Conservation (phyloP, 2,113 vertebrate species). For the Colaptes auratus region DNA sequence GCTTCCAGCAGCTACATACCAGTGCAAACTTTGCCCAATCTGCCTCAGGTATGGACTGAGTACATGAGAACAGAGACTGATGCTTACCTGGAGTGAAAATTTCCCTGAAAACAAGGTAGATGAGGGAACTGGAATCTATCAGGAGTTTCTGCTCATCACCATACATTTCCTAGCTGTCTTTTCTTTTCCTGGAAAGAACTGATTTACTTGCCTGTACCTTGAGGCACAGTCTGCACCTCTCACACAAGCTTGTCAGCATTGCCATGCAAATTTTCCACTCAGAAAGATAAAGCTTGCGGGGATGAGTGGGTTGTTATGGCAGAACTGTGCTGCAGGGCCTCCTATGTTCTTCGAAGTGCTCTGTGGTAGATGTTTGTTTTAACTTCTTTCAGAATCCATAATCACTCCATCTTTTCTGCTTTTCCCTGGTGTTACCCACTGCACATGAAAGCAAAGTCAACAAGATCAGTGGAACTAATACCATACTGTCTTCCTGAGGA, state of each 20-base stretch:
- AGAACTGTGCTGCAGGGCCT: constrained; percentile 45
- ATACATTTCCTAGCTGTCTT: background rate
- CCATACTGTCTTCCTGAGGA: constrained; percentile 24
- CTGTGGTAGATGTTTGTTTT: constrained; percentile 59
- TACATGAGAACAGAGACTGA: background rate
- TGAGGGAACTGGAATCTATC: background rate
- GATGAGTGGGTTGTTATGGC: background rate
- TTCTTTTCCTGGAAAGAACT: background rate
- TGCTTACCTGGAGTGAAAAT: background rate
- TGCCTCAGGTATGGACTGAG: background rate
- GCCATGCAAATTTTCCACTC: constrained; percentile 27
- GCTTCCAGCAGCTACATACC: background rate
- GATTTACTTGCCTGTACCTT: background rate
- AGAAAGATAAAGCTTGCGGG: constrained; percentile 23
- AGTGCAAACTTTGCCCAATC: background rate
- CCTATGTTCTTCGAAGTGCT: constrained; percentile 10
- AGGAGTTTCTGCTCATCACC: background rate
- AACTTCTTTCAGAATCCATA: constrained; percentile 57
- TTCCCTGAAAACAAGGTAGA: background rate
- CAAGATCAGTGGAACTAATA: constrained; percentile 45
- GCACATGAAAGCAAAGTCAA: constrained; percentile 62
- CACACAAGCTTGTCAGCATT: background rate
- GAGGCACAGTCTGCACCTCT: constrained; percentile 14
- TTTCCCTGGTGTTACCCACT: background rate
- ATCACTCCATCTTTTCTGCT: constrained; percentile 44